These are phyloP conservation scores for Hydrozoanthus gracilis DNA, from an alignment of 92 coral and sea anemone genomes.

Conservation along the genomic window DNA sequence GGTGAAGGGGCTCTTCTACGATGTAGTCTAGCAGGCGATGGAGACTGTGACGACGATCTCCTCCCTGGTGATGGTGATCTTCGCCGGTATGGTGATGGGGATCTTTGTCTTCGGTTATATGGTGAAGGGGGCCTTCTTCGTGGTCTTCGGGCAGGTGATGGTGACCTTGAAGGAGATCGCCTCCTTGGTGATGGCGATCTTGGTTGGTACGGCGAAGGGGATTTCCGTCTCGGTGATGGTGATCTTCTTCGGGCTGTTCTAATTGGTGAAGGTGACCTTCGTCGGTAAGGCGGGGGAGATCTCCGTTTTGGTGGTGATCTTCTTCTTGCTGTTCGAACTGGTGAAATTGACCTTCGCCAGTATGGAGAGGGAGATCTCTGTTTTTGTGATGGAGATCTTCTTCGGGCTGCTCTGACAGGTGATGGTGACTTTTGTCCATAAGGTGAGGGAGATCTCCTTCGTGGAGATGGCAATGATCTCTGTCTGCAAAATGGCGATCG, in stretches of 20 bases:
- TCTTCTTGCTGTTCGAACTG: not conserved
- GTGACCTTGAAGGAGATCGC: not conserved
- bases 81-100: slow-evolving; percentile 16
- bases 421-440: slow-evolving; percentile 3
- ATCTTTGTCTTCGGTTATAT: not conserved
- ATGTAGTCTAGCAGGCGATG: not conserved
- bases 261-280: slow-evolving; percentile 12
- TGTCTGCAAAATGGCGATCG: not conserved
- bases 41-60: not conserved
- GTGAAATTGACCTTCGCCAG: not conserved
- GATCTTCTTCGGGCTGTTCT: slow-evolving; percentile 3
- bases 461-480: slow-evolving; percentile 15
- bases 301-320: not conserved
- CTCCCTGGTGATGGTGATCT: not conserved
- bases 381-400: not conserved
- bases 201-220: slow-evolving; percentile 2
- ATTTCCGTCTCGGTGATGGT: not conserved
- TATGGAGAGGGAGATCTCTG: slow-evolving; percentile 11
- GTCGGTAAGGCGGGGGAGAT: not conserved
- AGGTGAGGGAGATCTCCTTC: slow-evolving; percentile 11
- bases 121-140: slow-evolving; percentile 18
- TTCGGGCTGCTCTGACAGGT: not conserved
- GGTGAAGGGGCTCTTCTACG: slow-evolving; percentile 11
- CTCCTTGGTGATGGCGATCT: not conserved
- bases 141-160: not conserved